Percentiles rank a stretch among this genome's conserved stretches.
These are phyloP conservation scores for Noturus placidus DNA, from an alignment of 2,113 vertebrate species.

Conservation along the genomic window DNA sequence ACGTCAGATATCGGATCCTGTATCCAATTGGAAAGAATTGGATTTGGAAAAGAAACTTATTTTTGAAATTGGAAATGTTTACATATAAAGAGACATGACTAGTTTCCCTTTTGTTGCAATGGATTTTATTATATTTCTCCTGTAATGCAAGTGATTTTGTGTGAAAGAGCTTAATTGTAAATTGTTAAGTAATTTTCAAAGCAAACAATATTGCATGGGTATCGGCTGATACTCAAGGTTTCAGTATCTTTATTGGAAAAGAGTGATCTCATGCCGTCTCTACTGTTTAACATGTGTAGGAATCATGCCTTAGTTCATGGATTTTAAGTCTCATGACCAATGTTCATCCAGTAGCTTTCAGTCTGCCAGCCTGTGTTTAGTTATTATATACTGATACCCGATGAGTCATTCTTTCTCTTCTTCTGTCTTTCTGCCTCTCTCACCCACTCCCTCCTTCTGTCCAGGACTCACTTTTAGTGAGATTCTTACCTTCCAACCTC, in stretches of 20 bases:
- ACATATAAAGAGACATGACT: not conserved
- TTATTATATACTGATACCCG: not conserved
- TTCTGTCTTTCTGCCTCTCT: not conserved
- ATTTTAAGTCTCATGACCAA: not conserved
- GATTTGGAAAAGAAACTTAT: not conserved
- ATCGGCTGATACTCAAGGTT: not conserved
- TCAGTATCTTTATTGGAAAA: not conserved
- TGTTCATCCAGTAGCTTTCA: not conserved
- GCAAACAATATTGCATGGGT: not conserved
- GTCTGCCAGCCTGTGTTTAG: not conserved
- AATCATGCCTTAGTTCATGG: not conserved
- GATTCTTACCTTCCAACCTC: slow-evolving; percentile 72
- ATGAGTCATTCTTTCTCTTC: not conserved
- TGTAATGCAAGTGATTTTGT: not conserved
- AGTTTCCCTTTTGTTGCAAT: no score
- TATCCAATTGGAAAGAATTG: not conserved
- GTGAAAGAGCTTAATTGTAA: not conserved
- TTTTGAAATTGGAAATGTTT: not conserved
- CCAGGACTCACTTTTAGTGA: slow-evolving; percentile 76
- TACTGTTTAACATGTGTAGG: not conserved
- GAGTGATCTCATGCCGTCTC: not conserved
- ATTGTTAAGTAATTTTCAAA: not conserved
- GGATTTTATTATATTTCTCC: not conserved
- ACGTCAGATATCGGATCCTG: not conserved
- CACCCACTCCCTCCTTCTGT: not conserved